Evolutionary conservation across 2,888 invertebrate species (phyloP), one percentile per base, ranked within the genome.

Genomic region (Oligia fasciuncula): DNA sequence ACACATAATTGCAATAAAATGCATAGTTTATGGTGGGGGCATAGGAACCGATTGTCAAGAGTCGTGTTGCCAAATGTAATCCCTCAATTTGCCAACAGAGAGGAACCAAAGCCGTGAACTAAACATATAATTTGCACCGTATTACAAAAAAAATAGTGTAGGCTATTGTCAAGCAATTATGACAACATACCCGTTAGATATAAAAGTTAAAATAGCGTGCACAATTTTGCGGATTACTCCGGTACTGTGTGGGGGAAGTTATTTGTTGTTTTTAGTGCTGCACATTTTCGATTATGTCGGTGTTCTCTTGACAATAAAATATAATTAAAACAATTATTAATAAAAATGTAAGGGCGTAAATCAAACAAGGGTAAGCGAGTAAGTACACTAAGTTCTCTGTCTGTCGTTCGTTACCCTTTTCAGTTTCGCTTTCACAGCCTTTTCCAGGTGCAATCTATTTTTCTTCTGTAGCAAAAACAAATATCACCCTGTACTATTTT

Each of bases 381-480:
- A 93, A 94, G 92, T 94, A 95, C 95, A 95, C 96, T 96, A 96
- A 93, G 92, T 93, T 94, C 93, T 92, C 90, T 93, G 88, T 93
- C 92, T 91, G 91, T 90, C 90, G 84, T 88, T 94, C 87, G 89
- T 97, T 97, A 97, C 97, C 97, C 96, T 95, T 96, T 93, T 96
- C 91, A 96, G 95, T 95, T 95, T 96, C 94, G 94, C 95, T 95
- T 96, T 96, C 94, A 93, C 95, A 90, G 96, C 96, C 93, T 95
- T 96, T 95, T 96, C 96, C 96, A 96, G 96, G 85, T 96, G 96
- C 95, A 96, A 96, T 96, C 96, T 97, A 96, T 96, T 97, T 96
- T 97, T 97, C 92, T 97, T 97, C 97, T 97, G 97, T 95, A 96
- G 96, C 96, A 96, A 96, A 96, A 96, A 96, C 94, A 96, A 95